Evolutionary conservation across 2,113 vertebrate genomes (phyloP).

Genomic region (Tupaia chinensis): DNA sequence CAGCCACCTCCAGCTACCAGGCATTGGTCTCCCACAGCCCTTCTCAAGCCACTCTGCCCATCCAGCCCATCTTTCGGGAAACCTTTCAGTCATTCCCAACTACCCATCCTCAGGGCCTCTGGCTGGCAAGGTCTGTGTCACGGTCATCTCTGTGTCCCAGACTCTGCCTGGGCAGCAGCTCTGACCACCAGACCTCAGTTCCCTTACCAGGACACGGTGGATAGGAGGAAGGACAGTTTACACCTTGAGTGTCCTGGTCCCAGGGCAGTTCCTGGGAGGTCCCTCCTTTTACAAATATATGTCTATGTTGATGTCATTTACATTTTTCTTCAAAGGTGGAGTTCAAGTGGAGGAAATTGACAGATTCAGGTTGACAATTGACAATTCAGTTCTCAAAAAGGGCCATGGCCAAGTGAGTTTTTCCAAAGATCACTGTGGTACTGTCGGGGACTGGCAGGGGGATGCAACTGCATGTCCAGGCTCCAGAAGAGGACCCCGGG

Average conservation of each 20-base stretch:
- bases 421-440: not conserved
- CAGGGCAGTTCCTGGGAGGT: not conserved
- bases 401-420: not conserved
- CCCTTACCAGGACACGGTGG: not conserved
- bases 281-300: rapidly evolving
- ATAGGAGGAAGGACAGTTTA: not conserved
- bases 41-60: not conserved
- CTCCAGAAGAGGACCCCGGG: not conserved
- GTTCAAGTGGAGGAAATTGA: not conserved
- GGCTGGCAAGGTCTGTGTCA: not conserved
- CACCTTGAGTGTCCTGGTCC: not conserved
- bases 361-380: not conserved
- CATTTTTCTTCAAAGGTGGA: not conserved
- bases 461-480: not conserved
- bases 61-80: not conserved
- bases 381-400: not conserved
- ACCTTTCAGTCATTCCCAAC: not conserved
- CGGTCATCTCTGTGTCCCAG: not conserved
- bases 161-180: not conserved
- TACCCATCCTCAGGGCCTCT: not conserved
- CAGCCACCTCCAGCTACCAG: rapidly evolving
- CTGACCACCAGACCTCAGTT: not conserved
- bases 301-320: not conserved
- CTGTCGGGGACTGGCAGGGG: not conserved
- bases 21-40: not conserved